Evolutionary conservation across 2,797 vertebrate species (phyloP).

Genomic region (Melanotaenia maccullochi): DNA sequence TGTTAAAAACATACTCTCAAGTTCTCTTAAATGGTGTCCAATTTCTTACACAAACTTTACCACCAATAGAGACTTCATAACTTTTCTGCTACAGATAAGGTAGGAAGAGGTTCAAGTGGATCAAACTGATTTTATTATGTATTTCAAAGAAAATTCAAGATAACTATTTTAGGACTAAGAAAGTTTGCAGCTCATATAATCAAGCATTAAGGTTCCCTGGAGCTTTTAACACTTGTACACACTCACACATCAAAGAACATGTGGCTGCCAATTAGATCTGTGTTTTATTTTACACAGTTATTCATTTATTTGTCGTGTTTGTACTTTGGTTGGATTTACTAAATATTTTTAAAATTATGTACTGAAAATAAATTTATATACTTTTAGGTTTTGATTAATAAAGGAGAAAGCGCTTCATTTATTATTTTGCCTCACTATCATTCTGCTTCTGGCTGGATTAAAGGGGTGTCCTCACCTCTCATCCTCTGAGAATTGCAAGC

Average conservation of each 20-base stretch:
- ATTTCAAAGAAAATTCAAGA: not conserved
- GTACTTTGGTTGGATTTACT: not conserved
- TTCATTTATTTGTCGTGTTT: not conserved
- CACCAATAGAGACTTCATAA: not conserved
- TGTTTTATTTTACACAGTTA: not conserved
- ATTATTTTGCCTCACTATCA: slow-evolving; percentile 13
- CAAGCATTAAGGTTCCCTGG: not conserved
- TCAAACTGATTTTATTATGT: not conserved
- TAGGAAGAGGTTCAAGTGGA: not conserved
- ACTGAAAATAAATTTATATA: not conserved
- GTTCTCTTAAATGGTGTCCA: not conserved
- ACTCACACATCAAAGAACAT: not conserved
- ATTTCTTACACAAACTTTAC: not conserved
- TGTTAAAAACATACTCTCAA: not conserved
- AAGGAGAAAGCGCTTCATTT: slow-evolving; percentile 8
- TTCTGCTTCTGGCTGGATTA: slow-evolving; percentile 24
- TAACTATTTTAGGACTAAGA: not conserved
- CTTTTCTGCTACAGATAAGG: not conserved
- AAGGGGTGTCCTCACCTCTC: slow-evolving; percentile 30
- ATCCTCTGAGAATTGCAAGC: slow-evolving; percentile 39
- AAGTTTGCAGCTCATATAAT: not conserved
- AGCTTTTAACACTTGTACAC: slow-evolving; percentile 8
- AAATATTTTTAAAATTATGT: not conserved
- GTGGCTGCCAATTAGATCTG: not conserved
- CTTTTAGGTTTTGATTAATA: not conserved